phyloP scores from a whole-genome alignment of 2,797 vertebrate genomes.

The Propithecus deckenii region DNA sequence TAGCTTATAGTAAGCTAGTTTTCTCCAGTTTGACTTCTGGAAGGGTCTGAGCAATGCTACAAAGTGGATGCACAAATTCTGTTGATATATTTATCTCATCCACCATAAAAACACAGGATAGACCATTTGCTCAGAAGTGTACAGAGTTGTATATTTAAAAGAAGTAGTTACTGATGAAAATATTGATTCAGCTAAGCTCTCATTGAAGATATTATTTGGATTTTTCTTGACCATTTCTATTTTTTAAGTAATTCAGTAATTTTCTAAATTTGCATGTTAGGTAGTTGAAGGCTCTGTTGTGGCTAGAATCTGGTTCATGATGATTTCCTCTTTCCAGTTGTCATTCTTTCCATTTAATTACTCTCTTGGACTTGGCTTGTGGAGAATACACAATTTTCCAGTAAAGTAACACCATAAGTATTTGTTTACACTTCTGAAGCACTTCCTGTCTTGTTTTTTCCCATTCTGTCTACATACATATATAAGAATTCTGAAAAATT shows the following conservation, averaged over 20 bases:
- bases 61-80: not conserved
- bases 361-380: not conserved
- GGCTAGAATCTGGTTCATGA: not conserved
- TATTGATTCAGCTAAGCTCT: not conserved
- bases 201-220: not conserved
- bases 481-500: not conserved
- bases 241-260: not conserved
- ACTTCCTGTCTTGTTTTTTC: conserved; percentile 17
- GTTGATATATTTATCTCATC: not conserved
- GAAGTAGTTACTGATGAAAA: not conserved
- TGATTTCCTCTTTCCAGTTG: not conserved
- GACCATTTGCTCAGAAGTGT: not conserved
- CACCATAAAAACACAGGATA: not conserved
- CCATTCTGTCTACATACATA: not conserved
- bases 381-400: not conserved
- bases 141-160: not conserved
- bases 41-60: not conserved
- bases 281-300: not conserved
- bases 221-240: conserved; percentile 9
- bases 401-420: not conserved
- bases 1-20: not conserved
- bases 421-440: not conserved
- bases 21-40: conserved; percentile 28
- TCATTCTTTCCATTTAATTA: conserved; percentile 44
- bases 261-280: conserved; percentile 7